phyloP scores from a whole-genome alignment of 2,888 invertebrate genomes.

The Drosophila acutilabella region DNA sequence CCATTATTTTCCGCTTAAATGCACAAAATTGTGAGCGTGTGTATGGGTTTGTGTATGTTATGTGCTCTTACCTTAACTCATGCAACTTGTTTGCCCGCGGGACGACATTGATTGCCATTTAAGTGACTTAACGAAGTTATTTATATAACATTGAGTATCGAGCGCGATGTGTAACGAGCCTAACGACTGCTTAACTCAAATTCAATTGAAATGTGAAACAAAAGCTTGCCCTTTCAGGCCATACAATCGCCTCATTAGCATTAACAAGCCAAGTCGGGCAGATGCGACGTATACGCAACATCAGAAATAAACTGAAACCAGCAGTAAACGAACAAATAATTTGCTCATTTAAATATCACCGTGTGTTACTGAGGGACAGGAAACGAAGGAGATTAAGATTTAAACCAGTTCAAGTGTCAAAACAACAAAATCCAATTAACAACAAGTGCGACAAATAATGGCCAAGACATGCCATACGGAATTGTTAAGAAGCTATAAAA shows the following conservation, averaged over 20 bases:
- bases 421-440: slow-evolving; percentile 72
- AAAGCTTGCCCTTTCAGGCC: slow-evolving; percentile 29
- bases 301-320: slow-evolving; percentile 3
- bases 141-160: slow-evolving; percentile 45
- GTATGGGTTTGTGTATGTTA: slow-evolving; percentile 8
- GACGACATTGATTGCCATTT: slow-evolving; percentile 71
- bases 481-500: slow-evolving; percentile 30
- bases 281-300: slow-evolving; percentile 55
- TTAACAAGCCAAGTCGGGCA: slow-evolving; percentile 40
- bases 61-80: slow-evolving; percentile 1
- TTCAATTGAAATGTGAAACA: slow-evolving; percentile 65
- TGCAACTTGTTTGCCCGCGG: slow-evolving; percentile 13
- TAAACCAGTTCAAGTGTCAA: slow-evolving; percentile 20
- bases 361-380: no score
- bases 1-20: slow-evolving; percentile 52
- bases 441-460: slow-evolving; percentile 58
- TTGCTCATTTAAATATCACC: slow-evolving; percentile 19
- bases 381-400: background rate
- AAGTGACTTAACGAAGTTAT: slow-evolving; percentile 63
- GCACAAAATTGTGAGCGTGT: slow-evolving; percentile 14
- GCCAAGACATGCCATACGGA: slow-evolving; percentile 29
- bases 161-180: slow-evolving; percentile 52
- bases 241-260: slow-evolving; percentile 64
- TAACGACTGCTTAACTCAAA: slow-evolving; percentile 73
- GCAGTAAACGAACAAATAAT: slow-evolving; percentile 4